Base-by-base conservation (phyloP, 1,140 invertebrate genomes). In the Ruditapes philippinarum region DNA sequence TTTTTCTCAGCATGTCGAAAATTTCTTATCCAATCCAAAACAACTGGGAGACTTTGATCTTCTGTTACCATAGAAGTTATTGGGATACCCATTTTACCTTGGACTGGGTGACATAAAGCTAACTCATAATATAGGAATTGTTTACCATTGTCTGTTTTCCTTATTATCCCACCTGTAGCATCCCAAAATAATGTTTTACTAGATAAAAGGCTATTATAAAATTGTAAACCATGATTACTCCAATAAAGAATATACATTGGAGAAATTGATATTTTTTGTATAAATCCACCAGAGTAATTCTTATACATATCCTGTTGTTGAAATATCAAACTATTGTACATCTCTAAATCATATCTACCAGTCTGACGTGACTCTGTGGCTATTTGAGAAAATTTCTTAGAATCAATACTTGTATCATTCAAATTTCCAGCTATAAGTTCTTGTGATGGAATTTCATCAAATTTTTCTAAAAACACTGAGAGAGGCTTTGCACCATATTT, bases 41-140 rank as follows among this genome's bases (percentile, higher is more conserved):
- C 31, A 12, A 62, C 38, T 1, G 79, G 51, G 9, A 81, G 28
- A 62, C 54, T 81, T 81, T 81, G 79, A 14, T 25, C 22, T 42
- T 81, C 79, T 7, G 79, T 38, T 12, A 81, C 22, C 79, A 81
- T 81, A 25, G 79, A 60, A 38, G 51, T 38, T 7, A 81, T 60
- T 7, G 79, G 79, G 3, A 81, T 81, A n/a, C 79, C 79, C 79
- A 81, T 81, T 40, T 42, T 81, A 11, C 54, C 54, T 62, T 81
- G 3, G 5, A 81, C 38, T n/a, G 51, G 79, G 42, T 42, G 28
- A 19, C 12, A 22, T 25, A 81, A 1, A 25, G 54, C 79, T 19
- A 81, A n/a, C n/a, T 81, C 79, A 81, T 81, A 81, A 42, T 81
- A 81, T 14, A 81, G 31, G 38, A 38, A 81, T 17, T 42, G 3